phyloP scores from a whole-genome alignment of 2,888 invertebrate genomes.

The Rhodophaea formosa region DNA sequence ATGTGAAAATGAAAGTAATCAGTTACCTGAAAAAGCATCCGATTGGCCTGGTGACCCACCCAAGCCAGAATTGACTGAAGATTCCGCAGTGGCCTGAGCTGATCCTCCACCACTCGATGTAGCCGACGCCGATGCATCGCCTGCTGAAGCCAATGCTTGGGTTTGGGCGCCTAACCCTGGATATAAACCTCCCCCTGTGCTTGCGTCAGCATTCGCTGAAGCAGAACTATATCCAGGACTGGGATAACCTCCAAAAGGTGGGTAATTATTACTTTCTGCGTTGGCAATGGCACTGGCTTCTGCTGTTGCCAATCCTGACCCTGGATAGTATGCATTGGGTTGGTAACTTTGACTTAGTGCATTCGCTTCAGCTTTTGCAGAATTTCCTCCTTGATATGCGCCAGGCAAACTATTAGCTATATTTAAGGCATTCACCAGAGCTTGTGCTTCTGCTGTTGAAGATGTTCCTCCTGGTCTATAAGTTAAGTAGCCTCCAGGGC shows the following conservation, averaged over 20 bases:
- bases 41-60: background rate
- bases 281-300: constrained; percentile 5
- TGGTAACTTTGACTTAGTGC: background rate
- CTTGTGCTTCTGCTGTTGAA: background rate
- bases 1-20: too few species aligned
- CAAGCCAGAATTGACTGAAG: background rate
- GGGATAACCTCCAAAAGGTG: background rate
- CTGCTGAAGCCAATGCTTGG: constrained; percentile 18
- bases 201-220: background rate
- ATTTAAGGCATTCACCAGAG: background rate
- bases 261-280: constrained; percentile 1
- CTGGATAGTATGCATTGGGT: background rate
- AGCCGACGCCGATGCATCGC: constrained; percentile 4
- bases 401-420: constrained; percentile 2
- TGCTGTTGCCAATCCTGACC: background rate
- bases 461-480: background rate
- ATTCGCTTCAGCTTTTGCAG: constrained; percentile 17
- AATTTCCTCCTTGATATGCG: background rate
- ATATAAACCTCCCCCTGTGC: background rate
- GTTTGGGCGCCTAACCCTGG: constrained; percentile 1
- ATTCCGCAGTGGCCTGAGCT: background rate
- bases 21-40: background rate
- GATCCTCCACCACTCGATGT: background rate
- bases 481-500: background rate
- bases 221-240: background rate